phyloP scores from a whole-genome alignment of 2,888 invertebrate genomes.

The Tetragonisca angustula region DNA sequence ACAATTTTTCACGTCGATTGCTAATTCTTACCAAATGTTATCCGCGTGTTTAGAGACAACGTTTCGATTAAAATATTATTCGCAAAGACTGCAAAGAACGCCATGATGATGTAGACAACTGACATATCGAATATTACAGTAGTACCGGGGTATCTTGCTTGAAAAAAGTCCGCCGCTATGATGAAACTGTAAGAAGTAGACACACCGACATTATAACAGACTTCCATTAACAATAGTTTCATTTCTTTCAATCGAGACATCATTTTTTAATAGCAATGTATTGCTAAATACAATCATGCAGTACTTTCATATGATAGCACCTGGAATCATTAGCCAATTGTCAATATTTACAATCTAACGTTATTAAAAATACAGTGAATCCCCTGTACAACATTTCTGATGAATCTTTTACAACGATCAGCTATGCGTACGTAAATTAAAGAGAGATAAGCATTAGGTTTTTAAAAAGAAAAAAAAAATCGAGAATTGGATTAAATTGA shows the following conservation, averaged over 20 bases:
- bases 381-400: not conserved
- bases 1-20: not conserved
- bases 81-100: conserved; percentile 93
- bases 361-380: not conserved
- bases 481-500: too few species aligned
- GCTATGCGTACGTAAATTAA: not conserved
- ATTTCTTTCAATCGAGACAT: not conserved
- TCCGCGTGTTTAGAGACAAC: conserved; percentile 92
- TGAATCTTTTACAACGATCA: not conserved
- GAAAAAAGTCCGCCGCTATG: conserved; percentile 97
- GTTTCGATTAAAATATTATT: conserved; percentile 94
- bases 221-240: not conserved
- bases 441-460: too few species aligned
- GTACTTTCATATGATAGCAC: not conserved
- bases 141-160: conserved; percentile 92
- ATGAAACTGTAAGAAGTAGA: conserved; percentile 89
- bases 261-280: not conserved
- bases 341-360: not conserved
- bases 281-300: not conserved
- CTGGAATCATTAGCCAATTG: not conserved
- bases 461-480: too few species aligned
- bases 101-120: conserved; percentile 95
- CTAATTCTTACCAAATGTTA: conserved; percentile 90
- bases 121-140: conserved; percentile 97
- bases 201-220: not conserved